These are phyloP conservation scores for Enteromius mattozi DNA, from an alignment of 2,797 vertebrate species.

Conservation along the genomic window DNA sequence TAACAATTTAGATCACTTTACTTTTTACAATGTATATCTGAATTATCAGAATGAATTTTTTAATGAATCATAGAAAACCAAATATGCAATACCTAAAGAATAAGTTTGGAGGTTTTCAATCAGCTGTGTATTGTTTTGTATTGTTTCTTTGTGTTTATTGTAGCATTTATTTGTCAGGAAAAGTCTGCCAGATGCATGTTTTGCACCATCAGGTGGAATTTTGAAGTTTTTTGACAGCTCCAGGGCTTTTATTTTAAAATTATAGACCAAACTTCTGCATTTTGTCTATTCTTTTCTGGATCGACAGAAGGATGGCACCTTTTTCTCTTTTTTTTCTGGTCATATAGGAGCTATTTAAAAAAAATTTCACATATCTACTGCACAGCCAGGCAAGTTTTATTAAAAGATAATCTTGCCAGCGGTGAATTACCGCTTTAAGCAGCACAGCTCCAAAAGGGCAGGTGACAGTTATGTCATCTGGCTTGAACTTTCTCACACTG, in stretches of 20 bases:
- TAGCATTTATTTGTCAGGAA: background rate
- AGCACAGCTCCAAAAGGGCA: background rate
- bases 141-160: background rate
- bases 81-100: background rate
- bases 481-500: constrained; percentile 15
- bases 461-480: background rate
- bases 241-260: background rate
- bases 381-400: background rate
- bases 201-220: background rate
- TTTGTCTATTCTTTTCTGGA: background rate
- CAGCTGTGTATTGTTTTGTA: background rate
- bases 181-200: background rate
- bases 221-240: background rate
- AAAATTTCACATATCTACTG: background rate
- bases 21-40: background rate
- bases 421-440: background rate
- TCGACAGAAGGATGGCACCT: background rate
- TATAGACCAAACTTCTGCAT: background rate
- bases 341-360: background rate
- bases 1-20: background rate
- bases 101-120: background rate
- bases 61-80: background rate
- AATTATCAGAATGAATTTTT: background rate
- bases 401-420: background rate
- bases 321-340: too few species aligned